A percentile compares a stretch with the other conserved stretches of the same genome.
Conservation (phyloP, 2,888 invertebrate species). For the Andrena trimmerana region DNA sequence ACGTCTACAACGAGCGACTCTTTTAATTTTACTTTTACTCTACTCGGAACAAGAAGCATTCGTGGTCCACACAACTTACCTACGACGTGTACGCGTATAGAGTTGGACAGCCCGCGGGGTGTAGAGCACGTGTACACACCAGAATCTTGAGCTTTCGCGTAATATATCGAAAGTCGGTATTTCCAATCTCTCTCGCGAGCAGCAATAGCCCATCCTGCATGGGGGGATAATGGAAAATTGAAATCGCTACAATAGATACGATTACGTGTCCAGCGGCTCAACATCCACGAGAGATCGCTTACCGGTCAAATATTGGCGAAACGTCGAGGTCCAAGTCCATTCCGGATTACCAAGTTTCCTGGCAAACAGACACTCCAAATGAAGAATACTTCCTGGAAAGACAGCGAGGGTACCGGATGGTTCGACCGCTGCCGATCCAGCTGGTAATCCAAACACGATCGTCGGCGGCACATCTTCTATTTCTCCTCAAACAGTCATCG, state of each 20-base stretch:
- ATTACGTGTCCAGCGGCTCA: not conserved
- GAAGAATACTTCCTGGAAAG: constrained; percentile 92
- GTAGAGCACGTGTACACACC: constrained; percentile 94
- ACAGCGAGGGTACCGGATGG: constrained; percentile 92
- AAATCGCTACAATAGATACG: constrained; percentile 13
- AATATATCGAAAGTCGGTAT: constrained; percentile 92
- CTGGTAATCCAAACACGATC: constrained; percentile 91
- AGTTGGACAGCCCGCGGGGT: constrained; percentile 92
- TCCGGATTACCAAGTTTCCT: constrained; percentile 92
- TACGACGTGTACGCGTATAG: constrained; percentile 90
- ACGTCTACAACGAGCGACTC: constrained; percentile 79
- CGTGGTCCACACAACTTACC: constrained; percentile 86
- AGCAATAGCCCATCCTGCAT: constrained; percentile 90
- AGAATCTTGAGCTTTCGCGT: constrained; percentile 93
- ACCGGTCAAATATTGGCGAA: constrained; percentile 93
- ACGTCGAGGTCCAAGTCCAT: constrained; percentile 95
- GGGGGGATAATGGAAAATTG: not conserved
- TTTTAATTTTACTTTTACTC: not conserved
- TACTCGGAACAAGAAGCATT: no score
- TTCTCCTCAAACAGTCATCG: constrained; percentile 68
- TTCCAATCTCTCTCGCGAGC: constrained; percentile 92
- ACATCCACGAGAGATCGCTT: constrained; percentile 56
- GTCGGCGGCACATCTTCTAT: constrained; percentile 94
- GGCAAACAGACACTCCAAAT: constrained; percentile 93
- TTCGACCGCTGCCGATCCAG: constrained; percentile 93